A percentile compares a stretch with the other conserved stretches of the same genome.
phyloP scores from a whole-genome alignment of 1,140 invertebrate species.

The Meloidogyne chitwoodi region DNA sequence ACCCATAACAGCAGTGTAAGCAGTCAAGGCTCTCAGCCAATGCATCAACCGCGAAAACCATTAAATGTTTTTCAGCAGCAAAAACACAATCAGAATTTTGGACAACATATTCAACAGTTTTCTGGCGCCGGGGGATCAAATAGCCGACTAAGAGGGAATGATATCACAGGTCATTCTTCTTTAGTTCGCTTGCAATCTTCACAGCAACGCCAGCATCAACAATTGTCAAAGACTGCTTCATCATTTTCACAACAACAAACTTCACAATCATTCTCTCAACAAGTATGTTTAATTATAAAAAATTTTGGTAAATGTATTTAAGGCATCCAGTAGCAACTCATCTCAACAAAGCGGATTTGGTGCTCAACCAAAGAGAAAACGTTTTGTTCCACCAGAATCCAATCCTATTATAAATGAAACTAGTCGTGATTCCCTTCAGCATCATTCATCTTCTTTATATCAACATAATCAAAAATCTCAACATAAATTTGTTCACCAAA shows the following conservation, averaged over 20 bases:
- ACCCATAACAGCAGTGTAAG: neutral
- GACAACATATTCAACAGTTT: neutral
- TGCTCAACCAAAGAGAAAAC: neutral
- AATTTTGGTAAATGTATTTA: neutral
- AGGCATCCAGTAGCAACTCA: neutral
- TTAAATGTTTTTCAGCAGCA: neutral
- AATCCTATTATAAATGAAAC: neutral
- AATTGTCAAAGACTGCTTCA: neutral
- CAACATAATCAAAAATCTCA: neutral
- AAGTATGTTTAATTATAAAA: neutral
- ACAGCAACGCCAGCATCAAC: neutral
- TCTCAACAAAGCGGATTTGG: neutral
- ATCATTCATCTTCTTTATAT: neutral
- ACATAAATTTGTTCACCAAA: neutral
- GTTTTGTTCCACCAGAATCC: neutral
- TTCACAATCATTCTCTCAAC: neutral
- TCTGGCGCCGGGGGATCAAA: neutral
- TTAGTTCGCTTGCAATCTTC: neutral
- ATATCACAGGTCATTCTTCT: too few relatives aligned
- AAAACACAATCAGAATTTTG: neutral
- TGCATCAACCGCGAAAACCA: neutral
- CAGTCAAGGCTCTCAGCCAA: neutral
- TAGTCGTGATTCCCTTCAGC: neutral
- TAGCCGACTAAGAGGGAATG: neutral
- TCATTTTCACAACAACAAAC: neutral